Percentiles rank a stretch among this genome's conserved stretches.
Conservation (phyloP, 2,888 invertebrate species). For the Dysmachus trigonus region DNA sequence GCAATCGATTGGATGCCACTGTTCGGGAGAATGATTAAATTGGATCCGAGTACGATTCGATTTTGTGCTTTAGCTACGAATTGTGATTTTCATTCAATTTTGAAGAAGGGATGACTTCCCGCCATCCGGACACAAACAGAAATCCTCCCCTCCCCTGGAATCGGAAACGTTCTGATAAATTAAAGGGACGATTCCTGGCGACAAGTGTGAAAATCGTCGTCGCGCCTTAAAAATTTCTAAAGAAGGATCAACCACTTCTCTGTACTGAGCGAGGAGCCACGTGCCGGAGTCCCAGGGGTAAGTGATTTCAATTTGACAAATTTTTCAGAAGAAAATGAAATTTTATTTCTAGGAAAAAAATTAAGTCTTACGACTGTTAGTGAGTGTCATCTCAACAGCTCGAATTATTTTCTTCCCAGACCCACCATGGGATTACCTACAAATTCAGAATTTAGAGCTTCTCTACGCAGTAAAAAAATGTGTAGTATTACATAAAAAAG, state of each 20-base stretch:
- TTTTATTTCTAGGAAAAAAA: background rate
- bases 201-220: background rate
- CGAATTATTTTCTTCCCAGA: too few relatives aligned
- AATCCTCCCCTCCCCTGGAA: background rate
- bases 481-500: too few relatives aligned
- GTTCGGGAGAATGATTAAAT: background rate
- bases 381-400: background rate
- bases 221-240: background rate
- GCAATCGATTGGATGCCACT: background rate
- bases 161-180: background rate
- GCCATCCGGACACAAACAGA: background rate
- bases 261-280: background rate
- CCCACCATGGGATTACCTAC: too few relatives aligned
- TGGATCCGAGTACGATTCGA: background rate
- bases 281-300: background rate
- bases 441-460: too few relatives aligned
- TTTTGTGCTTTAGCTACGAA: background rate
- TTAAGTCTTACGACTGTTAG: background rate
- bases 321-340: background rate
- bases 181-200: background rate
- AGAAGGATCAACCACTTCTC: background rate
- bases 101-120: background rate
- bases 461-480: too few relatives aligned
- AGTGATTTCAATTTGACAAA: background rate
- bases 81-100: background rate